phyloP scores from a whole-genome alignment of 1,140 invertebrate species.

The Kradibia gibbosae region DNA sequence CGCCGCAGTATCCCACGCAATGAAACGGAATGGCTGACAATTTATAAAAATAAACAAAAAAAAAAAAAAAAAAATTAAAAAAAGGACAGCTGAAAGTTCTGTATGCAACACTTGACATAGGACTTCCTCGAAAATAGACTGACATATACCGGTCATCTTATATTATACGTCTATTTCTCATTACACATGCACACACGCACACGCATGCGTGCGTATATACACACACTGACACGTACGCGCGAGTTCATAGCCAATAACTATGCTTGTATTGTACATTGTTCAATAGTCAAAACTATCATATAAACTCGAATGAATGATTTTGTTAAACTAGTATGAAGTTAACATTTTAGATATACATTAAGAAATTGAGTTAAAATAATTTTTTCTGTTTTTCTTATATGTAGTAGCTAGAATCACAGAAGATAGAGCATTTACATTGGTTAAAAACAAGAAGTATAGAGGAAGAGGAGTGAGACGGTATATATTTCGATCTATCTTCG shows the following conservation, averaged over 20 bases:
- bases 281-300: background rate
- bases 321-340: constrained; percentile 26
- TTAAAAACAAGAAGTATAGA: constrained; percentile 27
- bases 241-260: constrained; percentile 8
- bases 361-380: constrained; percentile 10
- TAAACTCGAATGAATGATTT: constrained; percentile 18
- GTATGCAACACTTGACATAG: constrained; percentile 49
- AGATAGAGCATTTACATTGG: constrained; percentile 4
- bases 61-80: constrained; percentile 51
- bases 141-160: constrained; percentile 36
- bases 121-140: constrained; percentile 40
- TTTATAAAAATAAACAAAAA: constrained; percentile 52
- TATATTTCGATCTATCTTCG: constrained; percentile 58
- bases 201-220: background rate
- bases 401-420: constrained; percentile 13
- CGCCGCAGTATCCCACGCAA: constrained; percentile 86
- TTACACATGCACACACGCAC: constrained; percentile 20
- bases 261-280: constrained; percentile 47
- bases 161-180: constrained; percentile 34
- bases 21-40: constrained; percentile 70
- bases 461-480: constrained; percentile 52
- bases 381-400: constrained; percentile 19
- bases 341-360: constrained; percentile 12
- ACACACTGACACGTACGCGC: background rate
- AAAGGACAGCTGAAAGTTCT: constrained; percentile 51